A percentile compares a stretch with the other conserved stretches of the same genome.
These are phyloP conservation scores for Notothenia rossii DNA, from an alignment of 2,113 vertebrate species.

Conservation along the genomic window DNA sequence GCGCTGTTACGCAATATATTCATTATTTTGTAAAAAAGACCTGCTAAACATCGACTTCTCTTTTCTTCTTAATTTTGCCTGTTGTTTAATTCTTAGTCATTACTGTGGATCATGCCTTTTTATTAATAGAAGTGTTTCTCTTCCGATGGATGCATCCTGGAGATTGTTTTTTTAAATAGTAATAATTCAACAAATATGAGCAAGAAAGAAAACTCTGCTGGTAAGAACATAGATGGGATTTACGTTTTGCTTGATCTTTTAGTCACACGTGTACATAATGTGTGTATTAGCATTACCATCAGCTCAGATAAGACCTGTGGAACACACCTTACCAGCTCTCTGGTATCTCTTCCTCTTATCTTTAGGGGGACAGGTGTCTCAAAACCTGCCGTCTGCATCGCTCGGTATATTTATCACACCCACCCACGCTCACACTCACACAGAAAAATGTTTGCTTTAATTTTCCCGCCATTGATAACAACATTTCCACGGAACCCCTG, in stretches of 20 bases:
- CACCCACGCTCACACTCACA: slow-evolving; percentile 26
- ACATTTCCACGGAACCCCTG: background rate
- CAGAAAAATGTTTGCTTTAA: slow-evolving; percentile 54
- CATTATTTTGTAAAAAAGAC: background rate
- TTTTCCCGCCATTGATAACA: slow-evolving; percentile 62
- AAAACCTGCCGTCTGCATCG: slow-evolving; percentile 45
- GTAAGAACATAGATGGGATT: background rate
- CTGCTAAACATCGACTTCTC: slow-evolving; percentile 6
- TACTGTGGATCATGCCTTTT: no score
- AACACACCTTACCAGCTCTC: slow-evolving; percentile 44
- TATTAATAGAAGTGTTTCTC: background rate
- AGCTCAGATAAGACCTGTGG: slow-evolving; percentile 50
- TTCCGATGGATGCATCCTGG: background rate
- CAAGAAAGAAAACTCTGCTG: no score
- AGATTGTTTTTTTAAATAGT: no score
- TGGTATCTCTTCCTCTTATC: slow-evolving; percentile 68
- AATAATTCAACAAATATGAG: no score
- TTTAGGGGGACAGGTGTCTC: slow-evolving; percentile 70
- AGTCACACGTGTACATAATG: background rate
- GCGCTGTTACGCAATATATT: slow-evolving; percentile 7
- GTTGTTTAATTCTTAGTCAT: no score
- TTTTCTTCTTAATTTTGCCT: background rate
- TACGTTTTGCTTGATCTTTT: slow-evolving; percentile 3
- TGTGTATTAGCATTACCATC: slow-evolving; percentile 22
- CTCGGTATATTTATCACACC: slow-evolving; percentile 40